Evolutionary conservation across 1,140 invertebrate species (phyloP).

Genomic region (Sinella curviseta): DNA sequence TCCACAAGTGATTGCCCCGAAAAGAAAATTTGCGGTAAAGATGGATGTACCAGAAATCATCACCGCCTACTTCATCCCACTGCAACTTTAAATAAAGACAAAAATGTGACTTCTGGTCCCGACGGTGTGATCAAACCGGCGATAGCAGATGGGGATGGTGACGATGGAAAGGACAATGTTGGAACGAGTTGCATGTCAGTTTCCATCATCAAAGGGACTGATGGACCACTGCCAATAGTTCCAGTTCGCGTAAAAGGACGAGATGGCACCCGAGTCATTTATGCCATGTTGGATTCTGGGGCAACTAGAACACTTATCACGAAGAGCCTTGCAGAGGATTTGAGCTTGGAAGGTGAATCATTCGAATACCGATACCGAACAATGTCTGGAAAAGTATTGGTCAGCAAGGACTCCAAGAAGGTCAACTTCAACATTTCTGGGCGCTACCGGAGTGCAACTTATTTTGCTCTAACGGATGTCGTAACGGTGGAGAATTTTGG

Average conservation of each 20-base stretch:
- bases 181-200: background rate
- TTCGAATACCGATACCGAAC: background rate
- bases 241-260: slow-evolving; percentile 27
- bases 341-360: background rate
- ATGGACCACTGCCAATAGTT: slow-evolving; percentile 6
- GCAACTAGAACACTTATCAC: background rate
- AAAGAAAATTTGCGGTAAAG: background rate
- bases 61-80: background rate
- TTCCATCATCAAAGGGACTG: background rate
- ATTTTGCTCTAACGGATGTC: background rate
- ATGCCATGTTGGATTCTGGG: background rate
- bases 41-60: background rate
- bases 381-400: background rate
- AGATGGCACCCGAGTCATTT: background rate
- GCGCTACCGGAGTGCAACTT: background rate
- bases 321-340: background rate
- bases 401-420: background rate
- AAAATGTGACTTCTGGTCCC: too few species aligned
- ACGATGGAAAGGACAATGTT: background rate
- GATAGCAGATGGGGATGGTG: background rate
- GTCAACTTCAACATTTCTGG: background rate
- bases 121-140: too few species aligned
- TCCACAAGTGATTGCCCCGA: background rate
- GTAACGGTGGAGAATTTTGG: background rate
- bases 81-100: too few species aligned